Evolutionary conservation across 2,888 invertebrate species (phyloP).

Genomic region (Dryomyza anilis): DNA sequence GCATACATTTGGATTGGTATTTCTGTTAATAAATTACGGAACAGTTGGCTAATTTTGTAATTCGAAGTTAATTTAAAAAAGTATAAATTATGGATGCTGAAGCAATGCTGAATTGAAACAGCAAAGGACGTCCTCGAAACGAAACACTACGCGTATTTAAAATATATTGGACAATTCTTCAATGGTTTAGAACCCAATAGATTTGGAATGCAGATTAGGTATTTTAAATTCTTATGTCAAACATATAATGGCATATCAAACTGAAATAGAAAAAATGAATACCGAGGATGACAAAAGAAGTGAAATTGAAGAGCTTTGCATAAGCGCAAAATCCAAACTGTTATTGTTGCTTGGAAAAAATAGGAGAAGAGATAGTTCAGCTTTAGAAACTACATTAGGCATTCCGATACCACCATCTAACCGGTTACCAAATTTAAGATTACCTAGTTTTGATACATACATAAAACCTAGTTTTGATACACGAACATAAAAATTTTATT

Average conservation of each 20-base stretch:
- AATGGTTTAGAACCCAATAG: not conserved
- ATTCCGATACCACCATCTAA: too few species aligned
- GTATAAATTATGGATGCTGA: too few species aligned
- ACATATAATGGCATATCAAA: slow-evolving; percentile 24
- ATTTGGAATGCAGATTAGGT: slow-evolving; percentile 23
- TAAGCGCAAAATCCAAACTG: slow-evolving; percentile 13
- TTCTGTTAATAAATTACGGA: too few species aligned
- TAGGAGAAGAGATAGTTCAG: not conserved
- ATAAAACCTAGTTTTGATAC: too few species aligned
- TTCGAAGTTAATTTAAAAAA: too few species aligned
- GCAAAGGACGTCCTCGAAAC: not conserved
- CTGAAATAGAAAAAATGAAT: slow-evolving; percentile 21
- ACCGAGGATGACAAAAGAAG: slow-evolving; percentile 16
- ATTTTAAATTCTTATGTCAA: slow-evolving; percentile 27
- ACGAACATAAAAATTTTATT: too few species aligned
- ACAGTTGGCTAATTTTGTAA: too few species aligned
- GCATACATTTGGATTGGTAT: too few species aligned
- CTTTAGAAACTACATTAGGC: not conserved
- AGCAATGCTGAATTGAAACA: too few species aligned
- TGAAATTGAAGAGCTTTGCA: slow-evolving; percentile 22
- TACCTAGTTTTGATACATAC: too few species aligned
- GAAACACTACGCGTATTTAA: not conserved
- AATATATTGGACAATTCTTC: not conserved
- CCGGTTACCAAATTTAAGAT: too few species aligned
- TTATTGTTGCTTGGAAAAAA: not conserved